Conservation (phyloP, 2,888 invertebrate genomes). For the Tortrix viridana region DNA sequence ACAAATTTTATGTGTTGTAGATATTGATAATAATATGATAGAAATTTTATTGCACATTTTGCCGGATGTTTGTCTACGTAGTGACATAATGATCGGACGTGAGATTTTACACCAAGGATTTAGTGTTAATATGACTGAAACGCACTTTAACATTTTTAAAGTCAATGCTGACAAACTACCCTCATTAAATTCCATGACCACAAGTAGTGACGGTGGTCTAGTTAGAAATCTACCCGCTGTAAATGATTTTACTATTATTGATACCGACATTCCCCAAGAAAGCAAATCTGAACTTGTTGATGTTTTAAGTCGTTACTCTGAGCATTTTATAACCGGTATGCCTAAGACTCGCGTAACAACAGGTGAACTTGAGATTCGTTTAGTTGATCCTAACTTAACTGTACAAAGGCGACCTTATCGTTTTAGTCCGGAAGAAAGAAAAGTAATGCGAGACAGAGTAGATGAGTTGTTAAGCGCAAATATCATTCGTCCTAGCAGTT, state of each 20-base stretch:
- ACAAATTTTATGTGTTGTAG: too few relatives aligned
- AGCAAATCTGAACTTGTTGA: background rate
- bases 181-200: too few relatives aligned
- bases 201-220: too few relatives aligned
- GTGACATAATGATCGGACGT: too few relatives aligned
- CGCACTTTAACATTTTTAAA: too few relatives aligned
- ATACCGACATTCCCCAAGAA: background rate
- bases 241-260: background rate
- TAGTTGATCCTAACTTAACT: slow-evolving; percentile 2
- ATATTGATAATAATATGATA: too few relatives aligned
- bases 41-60: too few relatives aligned
- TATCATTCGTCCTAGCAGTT: background rate
- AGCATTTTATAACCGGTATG: background rate
- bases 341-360: background rate
- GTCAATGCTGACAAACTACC: too few relatives aligned
- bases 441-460: background rate
- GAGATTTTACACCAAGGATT: too few relatives aligned
- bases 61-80: too few relatives aligned
- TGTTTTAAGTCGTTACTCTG: background rate
- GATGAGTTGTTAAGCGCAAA: too few relatives aligned
- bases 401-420: slow-evolving; percentile 6
- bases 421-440: slow-evolving; percentile 1
- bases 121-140: too few relatives aligned
- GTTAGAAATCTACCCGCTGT: background rate
- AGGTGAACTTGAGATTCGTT: background rate